Base-by-base conservation (phyloP, 2,113 vertebrate species). In the Trematomus loennbergii region DNA sequence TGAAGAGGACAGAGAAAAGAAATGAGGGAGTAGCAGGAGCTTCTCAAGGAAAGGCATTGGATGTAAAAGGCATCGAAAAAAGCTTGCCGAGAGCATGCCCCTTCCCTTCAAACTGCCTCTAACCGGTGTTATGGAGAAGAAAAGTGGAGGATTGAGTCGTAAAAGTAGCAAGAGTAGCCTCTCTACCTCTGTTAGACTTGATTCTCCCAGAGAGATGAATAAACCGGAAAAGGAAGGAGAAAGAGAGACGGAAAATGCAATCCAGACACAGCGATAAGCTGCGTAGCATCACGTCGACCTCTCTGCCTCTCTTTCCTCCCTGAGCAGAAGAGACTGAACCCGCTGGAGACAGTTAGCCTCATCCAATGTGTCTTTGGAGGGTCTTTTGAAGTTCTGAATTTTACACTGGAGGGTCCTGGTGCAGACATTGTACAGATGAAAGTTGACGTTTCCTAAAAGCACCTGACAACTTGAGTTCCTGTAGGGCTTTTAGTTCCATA, bases 321-420 rank as follows among this genome's bases (percentile, higher is more conserved):
- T 58, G 55, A 72, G 84, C 81, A 80, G 86, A 87, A 88, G 43
- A 73, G 79, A 91, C 85, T 65, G 53, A 77, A 77, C 13, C 80
- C 83, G 79, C 75, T 68, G 85, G 68, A 69, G 22, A 65, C 71
- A 73, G 59, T 59, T 45, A 76, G 67, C 54, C 72, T n/a, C 13
- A 81, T 29, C 59, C 65, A 15, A 67, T 78, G 75, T 80, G 33
- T 85, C 59, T 71, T 87, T 71, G 20, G 25, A 55, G 75, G 84
- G 72, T 57, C 58, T 85, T 89, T 79, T 84, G 58, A 81, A 74
- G 55, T 78, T 85, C 71, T n/a, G 40, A 73, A 82, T 88, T 82
- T 89, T 92, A 95, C 94, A 95, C 93, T 95, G 94, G 93, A 95
- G 72, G 49, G 75, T 85, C 75, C 48, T 66, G 59, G 72, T 81